Evolutionary conservation across 2,888 invertebrate species (phyloP), one percentile per base, ranked within the genome.

Genomic region (Drosophila stalkeri): DNA sequence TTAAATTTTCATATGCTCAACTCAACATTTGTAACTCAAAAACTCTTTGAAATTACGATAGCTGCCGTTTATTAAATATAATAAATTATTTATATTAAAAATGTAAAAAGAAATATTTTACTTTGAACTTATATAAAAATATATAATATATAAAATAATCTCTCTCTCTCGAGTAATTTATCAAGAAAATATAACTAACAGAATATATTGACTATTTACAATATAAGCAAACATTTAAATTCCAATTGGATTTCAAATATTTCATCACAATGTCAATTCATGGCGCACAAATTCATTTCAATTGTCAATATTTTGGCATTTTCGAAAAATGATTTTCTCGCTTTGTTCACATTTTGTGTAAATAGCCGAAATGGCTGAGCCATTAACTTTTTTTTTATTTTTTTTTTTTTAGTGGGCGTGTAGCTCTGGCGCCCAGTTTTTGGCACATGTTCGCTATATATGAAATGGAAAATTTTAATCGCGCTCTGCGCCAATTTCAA

Each of bases 401-500:
- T 27, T 31, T n/a, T n/a, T 2, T 8, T 2, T 2, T 18, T 6
- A 51, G 35, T 52, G 56, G 46, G 61, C 39, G 49, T 60, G 49
- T 60, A 1, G n/a, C n/a, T 12, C 35, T 4, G 14, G 27, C 12
- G 39, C 33, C 31, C 39, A 55, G 49, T n/a, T 31, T 39, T 20
- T 51, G 12, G 49, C 20, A 41, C 37, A 55, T 41, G 69, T 16
- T 56, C 41, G 16, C 31, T 27, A 37, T 47, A 60, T 54, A 60
- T 69, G 46, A 27, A 49, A 55, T 55, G 55, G 55, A 39, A 35
- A 70, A 69, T 70, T 70, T 70, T 56, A 71, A 70, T 71, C 70
- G 70, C 71, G 56, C 43, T 33, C 44, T 35, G 27, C 46, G 57
- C 46, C 57, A 62, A 59, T 78, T 78, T 81, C 74, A 78, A 81